Percentiles rank a stretch among this genome's conserved stretches.
Conservation (phyloP, 2,888 invertebrate species). For the Clistopyga incitator region DNA sequence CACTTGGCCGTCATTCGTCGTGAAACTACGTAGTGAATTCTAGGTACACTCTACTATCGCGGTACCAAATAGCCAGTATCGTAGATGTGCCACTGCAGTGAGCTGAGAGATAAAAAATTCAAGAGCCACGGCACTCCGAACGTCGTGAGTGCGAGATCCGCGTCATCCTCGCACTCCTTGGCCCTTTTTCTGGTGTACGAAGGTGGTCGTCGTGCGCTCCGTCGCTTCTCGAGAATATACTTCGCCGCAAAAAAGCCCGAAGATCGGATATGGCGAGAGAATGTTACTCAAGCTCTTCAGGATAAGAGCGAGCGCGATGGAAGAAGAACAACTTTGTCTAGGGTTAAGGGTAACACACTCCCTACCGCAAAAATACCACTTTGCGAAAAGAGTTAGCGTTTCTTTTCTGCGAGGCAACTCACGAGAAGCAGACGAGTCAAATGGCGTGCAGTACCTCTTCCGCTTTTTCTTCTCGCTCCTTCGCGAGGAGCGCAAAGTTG, state of each 20-base stretch:
- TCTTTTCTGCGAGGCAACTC: neutral
- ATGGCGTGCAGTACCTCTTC: neutral
- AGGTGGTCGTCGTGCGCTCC: neutral
- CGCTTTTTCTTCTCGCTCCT: neutral
- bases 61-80: neutral
- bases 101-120: conserved; percentile 52
- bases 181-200: conserved; percentile 30
- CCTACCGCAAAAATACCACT: conserved; percentile 14
- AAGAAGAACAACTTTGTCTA: conserved; percentile 25
- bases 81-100: conserved; percentile 31
- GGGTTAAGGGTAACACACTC: conserved; percentile 42
- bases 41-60: neutral
- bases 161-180: conserved; percentile 42
- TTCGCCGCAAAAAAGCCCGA: conserved; percentile 22
- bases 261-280: conserved; percentile 7
- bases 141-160: conserved; percentile 27
- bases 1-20: conserved; percentile 24
- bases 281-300: neutral
- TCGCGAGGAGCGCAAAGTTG: conserved; percentile 8
- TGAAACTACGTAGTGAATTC: conserved; percentile 9
- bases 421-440: neutral
- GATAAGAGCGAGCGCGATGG: neutral
- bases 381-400: conserved; percentile 29
- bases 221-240: conserved; percentile 2
- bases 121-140: conserved; percentile 39